These are phyloP conservation scores for Agrotis puta DNA, from an alignment of 2,888 invertebrate genomes.

Conservation along the genomic window DNA sequence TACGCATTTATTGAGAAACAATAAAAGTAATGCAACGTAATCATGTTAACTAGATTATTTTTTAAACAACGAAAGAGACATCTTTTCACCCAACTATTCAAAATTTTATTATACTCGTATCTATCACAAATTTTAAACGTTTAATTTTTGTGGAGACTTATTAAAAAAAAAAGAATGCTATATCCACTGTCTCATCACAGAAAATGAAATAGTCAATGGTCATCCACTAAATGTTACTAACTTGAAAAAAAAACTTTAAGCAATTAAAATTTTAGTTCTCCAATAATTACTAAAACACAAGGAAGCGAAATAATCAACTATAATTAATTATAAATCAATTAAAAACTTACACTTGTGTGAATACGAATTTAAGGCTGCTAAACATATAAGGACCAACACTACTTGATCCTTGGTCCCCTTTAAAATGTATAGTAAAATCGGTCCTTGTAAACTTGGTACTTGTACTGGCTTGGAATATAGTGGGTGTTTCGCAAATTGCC, in stretches of 20 bases:
- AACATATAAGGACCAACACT: slow-evolving; percentile 60
- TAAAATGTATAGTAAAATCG: slow-evolving; percentile 45
- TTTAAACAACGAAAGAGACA: too few relatives aligned
- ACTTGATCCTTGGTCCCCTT: slow-evolving; percentile 59
- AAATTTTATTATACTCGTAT: too few relatives aligned
- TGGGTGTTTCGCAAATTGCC: slow-evolving; percentile 76
- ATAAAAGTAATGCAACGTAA: too few relatives aligned
- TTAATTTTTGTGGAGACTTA: too few relatives aligned
- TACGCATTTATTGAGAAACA: too few relatives aligned
- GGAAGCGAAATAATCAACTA: slow-evolving; percentile 55
- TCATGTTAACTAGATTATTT: too few relatives aligned
- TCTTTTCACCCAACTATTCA: too few relatives aligned
- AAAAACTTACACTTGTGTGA: slow-evolving; percentile 78
- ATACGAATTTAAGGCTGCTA: slow-evolving; percentile 72
- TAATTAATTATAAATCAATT: slow-evolving; percentile 78
- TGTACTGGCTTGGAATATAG: slow-evolving; percentile 55
- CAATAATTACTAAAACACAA: slow-evolving; percentile 33
- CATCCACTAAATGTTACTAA: neutral
- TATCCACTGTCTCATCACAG: too few relatives aligned
- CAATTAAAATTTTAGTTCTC: slow-evolving; percentile 3
- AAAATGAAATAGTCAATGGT: too few relatives aligned
- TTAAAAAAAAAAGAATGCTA: too few relatives aligned
- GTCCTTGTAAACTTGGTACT: slow-evolving; percentile 33
- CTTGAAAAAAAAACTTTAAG: neutral
- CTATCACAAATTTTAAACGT: too few relatives aligned